phyloP scores from a whole-genome alignment of 2,797 vertebrate species.

The Emydoidea blandingii region DNA sequence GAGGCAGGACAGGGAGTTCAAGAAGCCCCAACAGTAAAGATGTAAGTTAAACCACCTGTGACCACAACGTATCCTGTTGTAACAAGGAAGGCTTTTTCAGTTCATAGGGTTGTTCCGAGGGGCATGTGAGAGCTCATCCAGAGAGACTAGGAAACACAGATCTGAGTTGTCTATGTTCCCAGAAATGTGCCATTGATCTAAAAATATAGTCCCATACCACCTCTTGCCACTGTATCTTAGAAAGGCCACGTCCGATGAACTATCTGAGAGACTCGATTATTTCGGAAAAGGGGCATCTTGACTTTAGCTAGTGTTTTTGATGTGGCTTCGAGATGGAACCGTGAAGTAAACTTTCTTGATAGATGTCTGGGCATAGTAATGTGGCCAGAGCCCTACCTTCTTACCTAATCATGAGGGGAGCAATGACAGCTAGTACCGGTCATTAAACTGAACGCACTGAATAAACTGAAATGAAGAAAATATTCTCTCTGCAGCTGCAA shows the following conservation, averaged over 20 bases:
- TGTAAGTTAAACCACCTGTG: not conserved
- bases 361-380: too few species aligned
- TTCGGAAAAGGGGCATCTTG: too few species aligned
- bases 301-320: not conserved
- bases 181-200: not conserved
- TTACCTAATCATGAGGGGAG: too few species aligned
- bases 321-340: not conserved
- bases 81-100: not conserved
- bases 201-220: too few species aligned
- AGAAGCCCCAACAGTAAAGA: not conserved
- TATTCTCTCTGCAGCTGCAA: too few species aligned
- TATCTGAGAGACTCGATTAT: too few species aligned
- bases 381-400: too few species aligned
- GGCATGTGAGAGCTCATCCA: not conserved
- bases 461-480: too few species aligned
- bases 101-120: not conserved
- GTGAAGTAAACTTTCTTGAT: not conserved
- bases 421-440: too few species aligned
- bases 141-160: not conserved
- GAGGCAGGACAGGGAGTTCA: not conserved
- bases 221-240: not conserved
- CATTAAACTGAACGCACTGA: too few species aligned
- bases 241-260: too few species aligned
- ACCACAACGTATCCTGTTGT: not conserved
- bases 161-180: not conserved